These are phyloP conservation scores for Flexamia atlantica DNA, from an alignment of 2,888 invertebrate species.

Conservation along the genomic window DNA sequence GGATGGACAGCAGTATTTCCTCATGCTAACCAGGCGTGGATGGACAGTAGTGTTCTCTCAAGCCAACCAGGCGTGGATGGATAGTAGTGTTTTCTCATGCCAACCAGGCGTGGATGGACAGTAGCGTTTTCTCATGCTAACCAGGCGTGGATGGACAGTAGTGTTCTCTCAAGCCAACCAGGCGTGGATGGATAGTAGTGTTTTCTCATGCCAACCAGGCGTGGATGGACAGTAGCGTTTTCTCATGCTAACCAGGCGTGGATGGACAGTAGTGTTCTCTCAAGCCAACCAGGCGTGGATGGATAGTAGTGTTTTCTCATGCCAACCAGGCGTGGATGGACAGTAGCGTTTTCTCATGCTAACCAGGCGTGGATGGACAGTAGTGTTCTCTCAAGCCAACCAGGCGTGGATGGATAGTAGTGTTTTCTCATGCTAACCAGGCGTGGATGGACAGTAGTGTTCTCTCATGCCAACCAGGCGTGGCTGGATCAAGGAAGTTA, in stretches of 20 bases:
- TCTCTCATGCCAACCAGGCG: no score
- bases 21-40: not conserved
- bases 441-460: not conserved
- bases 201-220: no score
- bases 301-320: not conserved
- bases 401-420: not conserved
- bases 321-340: not conserved
- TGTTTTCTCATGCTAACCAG: not conserved
- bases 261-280: no score
- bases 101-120: no score
- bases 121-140: not conserved
- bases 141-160: conserved; percentile 1
- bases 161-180: not conserved
- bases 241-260: not conserved
- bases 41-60: conserved; percentile 6
- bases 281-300: not conserved
- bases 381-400: not conserved
- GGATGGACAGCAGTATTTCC: not conserved
- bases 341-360: not conserved
- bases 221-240: not conserved
- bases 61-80: not conserved
- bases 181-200: no score
- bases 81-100: no score
- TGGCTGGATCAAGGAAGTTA: no score
- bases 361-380: not conserved